Evolutionary conservation across 1,140 invertebrate genomes (phyloP), one percentile per base, ranked within the genome.

Genomic region (Cepaea nemoralis): DNA sequence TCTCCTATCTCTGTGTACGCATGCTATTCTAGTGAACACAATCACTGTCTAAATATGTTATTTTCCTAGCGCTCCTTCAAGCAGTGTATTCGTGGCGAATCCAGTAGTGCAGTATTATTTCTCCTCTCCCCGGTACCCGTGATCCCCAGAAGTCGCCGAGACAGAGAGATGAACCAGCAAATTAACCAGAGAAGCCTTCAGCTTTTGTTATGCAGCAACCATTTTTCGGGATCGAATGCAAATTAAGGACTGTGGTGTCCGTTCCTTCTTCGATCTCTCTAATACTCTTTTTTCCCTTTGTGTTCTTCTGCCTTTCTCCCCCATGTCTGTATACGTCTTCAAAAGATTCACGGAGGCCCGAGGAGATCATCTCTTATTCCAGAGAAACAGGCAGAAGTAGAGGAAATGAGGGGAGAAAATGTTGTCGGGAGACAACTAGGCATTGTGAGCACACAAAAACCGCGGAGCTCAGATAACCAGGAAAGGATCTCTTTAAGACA

Each of bases 351-450:
- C 59, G 50, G 50, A 63, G 59, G 59, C n/a, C 59, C 59, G 16
- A 63, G 16, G 59, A 63, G 59, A 63, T 63, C 33, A 27, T 63
- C 59, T 63, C 33, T 63, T n/a, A 63, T 63, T 22, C 59, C 27
- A 31, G n/a, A 63, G 59, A 63, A 27, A 63, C 59, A 31, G 59
- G 59, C 27, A 63, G 59, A 63, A 63, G 27, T 63, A 63, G 27
- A 31, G n/a, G 27, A 63, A 16, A 63, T 6, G 8, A 31, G 59
- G 24, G 8, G 24, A 16, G 33, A 63, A 63, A 63, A 31, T 31
- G 59, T 63, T 63, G 59, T 63, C 59, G n/a, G n/a, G 33, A 31
- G 59, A 63, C 59, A 63, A 63, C n/a, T 31, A 63, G 59, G 59
- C 59, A 63, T 63, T 63, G 59, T 63, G 59, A 63, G 59, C 59